Evolutionary conservation across 2,797 vertebrate genomes (phyloP).

Genomic region (Diplodus puntazzo): DNA sequence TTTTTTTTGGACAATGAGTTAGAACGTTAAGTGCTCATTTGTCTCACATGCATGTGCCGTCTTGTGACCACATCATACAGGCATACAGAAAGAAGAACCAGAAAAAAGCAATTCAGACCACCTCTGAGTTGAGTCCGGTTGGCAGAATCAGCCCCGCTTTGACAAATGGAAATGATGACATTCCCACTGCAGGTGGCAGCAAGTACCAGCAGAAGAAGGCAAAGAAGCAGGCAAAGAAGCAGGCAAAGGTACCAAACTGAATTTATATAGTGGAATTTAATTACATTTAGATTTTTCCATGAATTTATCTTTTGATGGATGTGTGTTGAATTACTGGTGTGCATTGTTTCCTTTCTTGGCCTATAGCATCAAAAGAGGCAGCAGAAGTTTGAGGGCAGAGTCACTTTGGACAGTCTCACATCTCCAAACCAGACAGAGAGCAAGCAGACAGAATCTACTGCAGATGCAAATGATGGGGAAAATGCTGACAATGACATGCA

Average conservation of each 20-base stretch:
- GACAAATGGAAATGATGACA: constrained; percentile 84
- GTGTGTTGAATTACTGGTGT: constrained; percentile 2
- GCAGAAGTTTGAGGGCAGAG: constrained; percentile 89
- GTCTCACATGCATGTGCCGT: background rate
- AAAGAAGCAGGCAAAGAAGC: constrained; percentile 97
- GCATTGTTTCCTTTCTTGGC: constrained; percentile 8
- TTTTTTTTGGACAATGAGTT: background rate
- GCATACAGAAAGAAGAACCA: constrained; percentile 86
- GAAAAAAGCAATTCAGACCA: constrained; percentile 78
- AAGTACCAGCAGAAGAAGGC: constrained; percentile 97
- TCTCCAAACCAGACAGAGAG: constrained; percentile 65
- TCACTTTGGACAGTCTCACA: constrained; percentile 74
- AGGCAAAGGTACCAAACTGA: constrained; percentile 89
- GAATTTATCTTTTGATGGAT: constrained; percentile 1
- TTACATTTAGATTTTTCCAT: background rate
- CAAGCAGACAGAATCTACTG: constrained; percentile 43
- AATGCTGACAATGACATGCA: constrained; percentile 47
- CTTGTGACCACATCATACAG: constrained; percentile 52
- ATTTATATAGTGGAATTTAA: background rate
- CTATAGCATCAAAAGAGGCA: constrained; percentile 91
- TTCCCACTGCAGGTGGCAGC: constrained; percentile 83
- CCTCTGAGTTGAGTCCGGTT: constrained; percentile 77
- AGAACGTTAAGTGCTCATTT: background rate
- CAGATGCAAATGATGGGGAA: constrained; percentile 53
- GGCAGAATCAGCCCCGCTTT: constrained; percentile 75